Evolutionary conservation across 2,888 invertebrate species (phyloP), one percentile per base, ranked within the genome.

Genomic region (Synergus japonicus): DNA sequence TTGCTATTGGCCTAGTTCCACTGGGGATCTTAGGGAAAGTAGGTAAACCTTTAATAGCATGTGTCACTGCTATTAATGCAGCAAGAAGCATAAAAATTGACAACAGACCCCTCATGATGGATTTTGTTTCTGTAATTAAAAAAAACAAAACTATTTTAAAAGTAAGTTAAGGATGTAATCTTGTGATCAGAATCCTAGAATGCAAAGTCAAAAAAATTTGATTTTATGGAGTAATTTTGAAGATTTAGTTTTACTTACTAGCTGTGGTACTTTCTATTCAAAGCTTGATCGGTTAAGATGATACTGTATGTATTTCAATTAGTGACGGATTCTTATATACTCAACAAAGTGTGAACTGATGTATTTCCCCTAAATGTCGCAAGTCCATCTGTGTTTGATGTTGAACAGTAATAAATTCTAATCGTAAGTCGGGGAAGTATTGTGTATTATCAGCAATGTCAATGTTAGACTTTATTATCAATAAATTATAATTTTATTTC

Each of bases 21-120:
- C 80, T 78, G 8, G 83, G 82, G n/a, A 81, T 78, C 58, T 18
- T 79, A 29, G 82, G 80, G 54, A 76, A 63, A 43, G 18, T 7
- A 12, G 77, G 37, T 12, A 76, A 78, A 2, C 69, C 15, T 7
- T 22, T 65, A 8, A 43, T 65, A 10, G 77, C 49, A 15, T 12
- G 77, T n/a, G 76, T 76, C 7, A n/a, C 49, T 49, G n/a, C 15
- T n/a, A 3, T 49, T 49, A 49, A 49, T 5, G 5, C 49, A 49
- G 49, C 8, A 2, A 49, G 1, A 4, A 49, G 49, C 49, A 49
- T 49, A n/a, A n/a, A 15, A 49, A 49, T 12, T 49, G 49, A 49
- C 8, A 49, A 49, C 5, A 49, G 49, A 49, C 49, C 0, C n/a
- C 15, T 49, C 49, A 49, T n/a, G 5, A n/a, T n/a, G 5, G n/a